These are phyloP conservation scores for Eremophila alpestris DNA, from an alignment of 2,797 vertebrate genomes.

Conservation along the genomic window DNA sequence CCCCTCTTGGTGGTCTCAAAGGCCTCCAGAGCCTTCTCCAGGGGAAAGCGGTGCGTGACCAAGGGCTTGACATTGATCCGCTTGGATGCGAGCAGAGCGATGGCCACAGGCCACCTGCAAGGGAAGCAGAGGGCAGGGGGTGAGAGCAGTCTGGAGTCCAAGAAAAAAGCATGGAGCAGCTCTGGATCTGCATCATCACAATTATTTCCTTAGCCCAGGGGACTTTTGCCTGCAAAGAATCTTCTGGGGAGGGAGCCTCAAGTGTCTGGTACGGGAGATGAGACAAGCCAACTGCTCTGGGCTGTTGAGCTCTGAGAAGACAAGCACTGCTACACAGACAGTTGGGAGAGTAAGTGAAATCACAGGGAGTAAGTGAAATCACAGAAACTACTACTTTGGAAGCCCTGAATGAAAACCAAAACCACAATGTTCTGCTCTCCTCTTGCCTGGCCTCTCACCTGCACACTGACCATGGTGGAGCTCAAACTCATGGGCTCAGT, in stretches of 20 bases:
- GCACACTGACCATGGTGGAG: neutral
- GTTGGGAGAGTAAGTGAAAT: neutral
- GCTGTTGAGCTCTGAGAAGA: neutral
- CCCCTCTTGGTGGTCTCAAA: slow-evolving; percentile 91
- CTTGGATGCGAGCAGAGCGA: slow-evolving; percentile 89
- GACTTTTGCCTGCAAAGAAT: neutral
- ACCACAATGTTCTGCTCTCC: rapidly evolving
- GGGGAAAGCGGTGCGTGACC: slow-evolving; percentile 93
- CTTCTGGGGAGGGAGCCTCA: neutral
- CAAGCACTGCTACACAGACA: neutral
- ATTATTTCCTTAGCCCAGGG: neutral
- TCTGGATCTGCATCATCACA: neutral
- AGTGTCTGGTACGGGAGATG: neutral
- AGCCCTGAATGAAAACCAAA: neutral
- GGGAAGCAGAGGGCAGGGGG: neutral
- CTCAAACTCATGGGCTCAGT: neutral
- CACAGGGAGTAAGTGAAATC: neutral
- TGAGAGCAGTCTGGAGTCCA: neutral
- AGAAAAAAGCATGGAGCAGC: neutral
- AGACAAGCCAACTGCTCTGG: neutral
- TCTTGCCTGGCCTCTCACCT: neutral
- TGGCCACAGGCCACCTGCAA: slow-evolving; percentile 93
- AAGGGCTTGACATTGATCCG: slow-evolving; percentile 89
- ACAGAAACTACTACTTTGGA: neutral
- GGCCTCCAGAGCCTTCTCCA: slow-evolving; percentile 90